phyloP scores from a whole-genome alignment of 2,113 vertebrate species.

The Morone chrysops region DNA sequence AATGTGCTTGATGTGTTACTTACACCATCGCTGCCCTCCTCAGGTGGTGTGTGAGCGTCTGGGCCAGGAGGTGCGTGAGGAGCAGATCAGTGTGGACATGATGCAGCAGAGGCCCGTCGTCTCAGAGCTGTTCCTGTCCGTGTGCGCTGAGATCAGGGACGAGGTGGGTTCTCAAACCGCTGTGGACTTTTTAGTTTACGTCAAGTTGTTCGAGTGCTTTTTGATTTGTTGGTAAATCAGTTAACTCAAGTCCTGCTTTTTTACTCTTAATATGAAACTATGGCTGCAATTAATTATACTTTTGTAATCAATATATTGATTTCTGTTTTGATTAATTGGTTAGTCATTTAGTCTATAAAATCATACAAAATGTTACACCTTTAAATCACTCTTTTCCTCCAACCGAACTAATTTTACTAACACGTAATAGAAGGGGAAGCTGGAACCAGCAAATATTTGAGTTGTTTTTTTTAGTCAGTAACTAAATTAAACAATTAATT shows the following conservation, averaged over 20 bases:
- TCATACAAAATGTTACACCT: background rate
- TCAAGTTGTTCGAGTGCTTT: background rate
- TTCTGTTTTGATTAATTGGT: background rate
- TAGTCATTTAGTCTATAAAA: background rate
- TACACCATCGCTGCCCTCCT: background rate
- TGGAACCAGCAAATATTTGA: background rate
- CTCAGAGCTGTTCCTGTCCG: slow-evolving; percentile 88
- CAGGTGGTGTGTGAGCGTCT: slow-evolving; percentile 78
- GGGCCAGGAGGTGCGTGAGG: slow-evolving; percentile 69
- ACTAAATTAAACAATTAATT: background rate
- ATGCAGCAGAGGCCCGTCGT: slow-evolving; percentile 83
- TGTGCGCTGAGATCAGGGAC: slow-evolving; percentile 90
- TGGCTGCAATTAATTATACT: no score
- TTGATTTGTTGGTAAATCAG: slow-evolving; percentile 3
- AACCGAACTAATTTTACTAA: background rate
- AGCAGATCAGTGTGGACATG: slow-evolving; percentile 79
- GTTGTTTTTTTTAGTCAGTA: background rate
- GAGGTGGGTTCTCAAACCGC: slow-evolving; percentile 82
- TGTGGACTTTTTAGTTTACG: background rate
- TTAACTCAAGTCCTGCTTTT: background rate
- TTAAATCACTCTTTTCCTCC: background rate
- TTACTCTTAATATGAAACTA: no score
- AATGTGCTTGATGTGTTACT: background rate
- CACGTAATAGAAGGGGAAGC: background rate
- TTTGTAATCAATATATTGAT: no score